A percentile compares a stretch with the other conserved stretches of the same genome.
These are phyloP conservation scores for Phaethon lepturus DNA, from an alignment of 2,113 vertebrate species.

Conservation along the genomic window DNA sequence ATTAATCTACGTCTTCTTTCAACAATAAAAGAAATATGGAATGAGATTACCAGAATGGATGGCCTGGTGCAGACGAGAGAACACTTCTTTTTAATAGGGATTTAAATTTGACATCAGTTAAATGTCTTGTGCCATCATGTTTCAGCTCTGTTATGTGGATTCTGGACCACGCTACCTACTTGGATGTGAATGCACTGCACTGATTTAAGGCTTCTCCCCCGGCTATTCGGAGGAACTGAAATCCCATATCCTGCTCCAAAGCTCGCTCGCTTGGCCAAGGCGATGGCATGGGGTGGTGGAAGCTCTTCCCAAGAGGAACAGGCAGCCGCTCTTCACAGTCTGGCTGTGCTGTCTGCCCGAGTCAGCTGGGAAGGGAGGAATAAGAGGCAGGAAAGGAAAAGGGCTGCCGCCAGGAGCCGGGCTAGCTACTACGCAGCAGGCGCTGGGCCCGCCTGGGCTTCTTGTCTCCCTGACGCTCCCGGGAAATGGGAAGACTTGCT, in stretches of 20 bases:
- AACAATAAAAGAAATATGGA: conserved; percentile 77
- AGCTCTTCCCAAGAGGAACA: background rate
- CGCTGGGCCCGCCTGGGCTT: background rate
- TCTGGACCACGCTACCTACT: conserved; percentile 10
- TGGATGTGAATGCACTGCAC: conserved; percentile 25
- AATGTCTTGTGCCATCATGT: conserved; percentile 56
- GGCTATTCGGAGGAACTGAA: conserved; percentile 17
- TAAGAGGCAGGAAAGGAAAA: background rate
- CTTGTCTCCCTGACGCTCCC: background rate
- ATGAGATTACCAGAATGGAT: conserved; percentile 78
- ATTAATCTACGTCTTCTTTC: conserved; percentile 78
- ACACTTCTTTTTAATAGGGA: conserved; percentile 70
- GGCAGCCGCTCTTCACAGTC: background rate
- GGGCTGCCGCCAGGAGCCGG: background rate
- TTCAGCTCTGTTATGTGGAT: conserved; percentile 51
- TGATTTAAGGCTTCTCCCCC: conserved; percentile 48
- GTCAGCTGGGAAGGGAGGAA: background rate
- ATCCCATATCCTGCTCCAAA: background rate
- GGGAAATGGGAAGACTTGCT: background rate
- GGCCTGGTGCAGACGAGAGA: conserved; percentile 69
- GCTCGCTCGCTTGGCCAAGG: background rate
- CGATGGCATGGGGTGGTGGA: background rate
- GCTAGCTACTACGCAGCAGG: background rate
- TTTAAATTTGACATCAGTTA: conserved; percentile 76
- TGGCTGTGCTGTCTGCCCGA: rapidly evolving